phyloP scores from a whole-genome alignment of 2,888 invertebrate species.

The Mythimna pallens region DNA sequence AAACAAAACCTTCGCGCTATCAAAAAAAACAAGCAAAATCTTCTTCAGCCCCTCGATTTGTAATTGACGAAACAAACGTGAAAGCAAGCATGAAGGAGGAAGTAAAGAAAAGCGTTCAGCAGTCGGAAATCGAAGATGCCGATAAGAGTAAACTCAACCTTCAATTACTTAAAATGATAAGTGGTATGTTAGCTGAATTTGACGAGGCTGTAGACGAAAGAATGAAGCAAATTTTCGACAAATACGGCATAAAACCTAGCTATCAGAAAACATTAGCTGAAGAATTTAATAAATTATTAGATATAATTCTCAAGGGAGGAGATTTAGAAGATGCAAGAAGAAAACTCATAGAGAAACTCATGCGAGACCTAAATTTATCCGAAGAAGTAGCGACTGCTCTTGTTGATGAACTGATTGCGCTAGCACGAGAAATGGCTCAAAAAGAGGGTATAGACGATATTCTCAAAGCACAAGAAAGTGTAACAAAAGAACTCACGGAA shows the following conservation, averaged over 20 bases:
- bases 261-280: slow-evolving; percentile 4
- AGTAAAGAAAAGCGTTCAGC: slow-evolving; percentile 1
- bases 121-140: not conserved
- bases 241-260: slow-evolving; percentile 14
- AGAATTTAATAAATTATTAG: slow-evolving; percentile 21
- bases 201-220: not conserved
- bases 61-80: not conserved
- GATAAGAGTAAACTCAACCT: not conserved
- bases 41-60: too few species aligned
- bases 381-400: slow-evolving; percentile 21
- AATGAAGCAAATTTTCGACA: not conserved
- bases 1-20: not conserved
- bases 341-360: slow-evolving; percentile 23
- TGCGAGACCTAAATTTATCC: slow-evolving; percentile 20
- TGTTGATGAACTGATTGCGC: slow-evolving; percentile 14
- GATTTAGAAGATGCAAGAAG: slow-evolving; percentile 18
- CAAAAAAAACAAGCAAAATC: not conserved
- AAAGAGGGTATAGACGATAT: not conserved
- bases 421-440: slow-evolving; percentile 5
- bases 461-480: not conserved
- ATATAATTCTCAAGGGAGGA: not conserved
- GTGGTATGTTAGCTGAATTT: not conserved
- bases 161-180: slow-evolving; percentile 10
- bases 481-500: not conserved
- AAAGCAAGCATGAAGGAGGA: slow-evolving; percentile 3